phyloP scores from a whole-genome alignment of 2,888 invertebrate species.

The Stramonita haemastoma region DNA sequence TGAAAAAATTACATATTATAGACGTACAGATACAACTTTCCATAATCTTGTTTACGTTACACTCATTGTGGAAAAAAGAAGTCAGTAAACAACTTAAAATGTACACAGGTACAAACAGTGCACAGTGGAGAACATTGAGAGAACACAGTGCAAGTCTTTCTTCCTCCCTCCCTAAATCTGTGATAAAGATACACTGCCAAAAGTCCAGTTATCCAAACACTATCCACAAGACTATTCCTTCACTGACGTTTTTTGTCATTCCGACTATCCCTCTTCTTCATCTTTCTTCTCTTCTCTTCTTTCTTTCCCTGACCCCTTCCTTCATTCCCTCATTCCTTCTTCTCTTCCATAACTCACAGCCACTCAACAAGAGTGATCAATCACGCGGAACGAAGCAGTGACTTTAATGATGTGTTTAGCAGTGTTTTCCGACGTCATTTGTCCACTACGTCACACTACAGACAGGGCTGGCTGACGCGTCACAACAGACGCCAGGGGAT shows the following conservation, averaged over 20 bases:
- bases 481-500: not conserved
- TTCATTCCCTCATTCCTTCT: not conserved
- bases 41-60: too few species aligned
- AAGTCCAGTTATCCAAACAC: too few species aligned
- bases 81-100: too few species aligned
- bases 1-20: too few species aligned
- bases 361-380: not conserved
- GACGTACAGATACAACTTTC: too few species aligned
- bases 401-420: slow-evolving; percentile 15
- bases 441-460: not conserved
- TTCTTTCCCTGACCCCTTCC: not conserved
- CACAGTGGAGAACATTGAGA: too few species aligned
- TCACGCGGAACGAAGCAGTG: not conserved
- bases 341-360: not conserved
- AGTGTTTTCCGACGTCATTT: not conserved
- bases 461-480: not conserved
- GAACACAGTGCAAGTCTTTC: too few species aligned
- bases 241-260: not conserved
- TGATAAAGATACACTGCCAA: too few species aligned
- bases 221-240: not conserved
- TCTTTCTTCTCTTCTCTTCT: not conserved
- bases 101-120: too few species aligned
- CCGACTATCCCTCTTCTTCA: not conserved
- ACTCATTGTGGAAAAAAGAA: too few species aligned
- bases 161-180: too few species aligned